A percentile compares a stretch with the other conserved stretches of the same genome.
These are phyloP conservation scores for Heliothis virescens DNA, from an alignment of 1,140 invertebrate genomes.

Conservation along the genomic window DNA sequence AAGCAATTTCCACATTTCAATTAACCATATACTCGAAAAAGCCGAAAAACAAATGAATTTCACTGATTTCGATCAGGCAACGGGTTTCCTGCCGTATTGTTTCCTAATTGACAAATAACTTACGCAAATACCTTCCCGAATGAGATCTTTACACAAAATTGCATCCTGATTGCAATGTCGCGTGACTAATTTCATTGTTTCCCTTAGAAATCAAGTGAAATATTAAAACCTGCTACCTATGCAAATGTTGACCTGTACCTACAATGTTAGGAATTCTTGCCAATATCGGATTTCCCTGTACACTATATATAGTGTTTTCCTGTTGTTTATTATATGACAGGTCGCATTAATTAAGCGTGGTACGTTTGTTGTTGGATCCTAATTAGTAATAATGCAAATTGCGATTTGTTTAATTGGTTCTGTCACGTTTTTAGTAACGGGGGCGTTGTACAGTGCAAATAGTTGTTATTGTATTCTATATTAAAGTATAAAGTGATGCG, in stretches of 20 bases:
- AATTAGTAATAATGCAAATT: conserved; percentile 35
- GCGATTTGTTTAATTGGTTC: conserved; percentile 22
- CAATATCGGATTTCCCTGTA: conserved; percentile 22
- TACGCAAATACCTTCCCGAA: conserved; percentile 12
- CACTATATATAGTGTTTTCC: conserved; percentile 43
- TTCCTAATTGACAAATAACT: conserved; percentile 25
- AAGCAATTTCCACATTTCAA: no score
- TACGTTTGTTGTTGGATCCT: conserved; percentile 29
- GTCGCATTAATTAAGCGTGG: conserved; percentile 36
- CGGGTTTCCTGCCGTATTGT: neutral
- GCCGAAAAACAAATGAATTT: no score
- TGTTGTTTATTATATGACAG: conserved; percentile 41
- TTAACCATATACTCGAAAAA: no score
- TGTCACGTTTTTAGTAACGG: conserved; percentile 20
- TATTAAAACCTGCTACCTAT: neutral
- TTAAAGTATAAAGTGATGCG: no score
- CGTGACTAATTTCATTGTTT: conserved; percentile 32
- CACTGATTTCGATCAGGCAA: no score
- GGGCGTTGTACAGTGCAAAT: neutral
- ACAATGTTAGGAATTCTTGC: conserved; percentile 22
- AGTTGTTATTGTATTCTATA: no score
- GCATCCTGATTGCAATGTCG: conserved; percentile 28
- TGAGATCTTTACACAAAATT: conserved; percentile 12
- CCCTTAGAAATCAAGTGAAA: conserved; percentile 7
- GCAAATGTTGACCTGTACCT: conserved; percentile 15